Base-by-base conservation (phyloP, 2,113 vertebrate species). In the Myodes glareolus region DNA sequence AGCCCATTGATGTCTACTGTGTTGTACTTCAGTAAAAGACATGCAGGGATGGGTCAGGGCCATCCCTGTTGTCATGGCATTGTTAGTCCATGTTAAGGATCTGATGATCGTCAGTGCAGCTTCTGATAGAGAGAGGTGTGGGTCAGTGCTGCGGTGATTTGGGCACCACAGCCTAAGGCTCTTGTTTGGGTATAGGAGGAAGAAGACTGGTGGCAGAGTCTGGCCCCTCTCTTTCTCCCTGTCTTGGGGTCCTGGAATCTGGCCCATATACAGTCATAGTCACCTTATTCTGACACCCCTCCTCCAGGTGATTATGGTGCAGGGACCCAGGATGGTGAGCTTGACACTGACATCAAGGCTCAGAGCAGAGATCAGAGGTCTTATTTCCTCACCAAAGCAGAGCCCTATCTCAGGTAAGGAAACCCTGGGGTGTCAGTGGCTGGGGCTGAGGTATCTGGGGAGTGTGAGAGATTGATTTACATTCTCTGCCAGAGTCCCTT, bases 401-500 rank as follows among this genome's bases (percentile, higher is more conserved):
- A 84, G 17, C 29, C 50, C 36, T 47, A 6, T 65, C 73, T 78
- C 76, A 93, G 97, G 98, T 98, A 97, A 94, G 81, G 73, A 68
- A 68, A 85, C 39, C 87, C 67, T 17, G 8, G 33, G 50, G 67
- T 33, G 50, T 3, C 27, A 45, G 63, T 17, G 2, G 47, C 36
- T 25, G 23, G 55, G 1, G 45, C 61, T 42, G 55, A 95, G 9
- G 55, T 27, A 9, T 29, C 39, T 3, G 2, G 88, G 23, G 17
- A 39, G 85, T 47, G 19, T 50, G 10, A 91, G 68, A 88, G 76
- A 67, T 4, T 1, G 0, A 5, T 23, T 39, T 16, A 6, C 17
- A 27, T 23, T 65, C 75, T 70, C 3, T 19, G 36, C 14, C 4
- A 55, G 77, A 14, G 25, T 39, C 36, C 0, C 39, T 3, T 0